Base-by-base conservation (phyloP, 37 sponge, comb jelly and placozoan species). In the Diacarnus erythraeanus region DNA sequence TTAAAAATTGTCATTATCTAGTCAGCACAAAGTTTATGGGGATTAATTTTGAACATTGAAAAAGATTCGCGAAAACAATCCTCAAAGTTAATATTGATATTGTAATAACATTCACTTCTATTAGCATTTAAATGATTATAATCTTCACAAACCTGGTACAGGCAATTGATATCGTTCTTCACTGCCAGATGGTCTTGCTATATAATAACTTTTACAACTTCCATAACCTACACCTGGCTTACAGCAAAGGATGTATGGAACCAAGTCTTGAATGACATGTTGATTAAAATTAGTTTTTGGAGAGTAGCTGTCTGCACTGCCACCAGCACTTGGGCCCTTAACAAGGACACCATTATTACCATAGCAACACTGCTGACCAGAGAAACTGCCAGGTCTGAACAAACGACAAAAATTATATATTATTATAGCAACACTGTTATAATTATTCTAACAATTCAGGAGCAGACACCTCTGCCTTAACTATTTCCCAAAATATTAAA, bases 301-400 rank as follows among this genome's bases (percentile, higher is more conserved):
- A 74, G 35, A 39, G 27, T 44, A 42, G 35, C 56, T 41, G 30
- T 42, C 27, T 43, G 75, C 47, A 43, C 29, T 61, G 18, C 64
- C 30, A 44, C 75, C 56, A 44, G 43, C 75, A 74, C 47, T 44
- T 20, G 30, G 8, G 3, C 30, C 47, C 42, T 42, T 43, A 17
- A 74, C 35, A 74, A 74, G 26, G 20, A 18, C 43, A 10, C 54
- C 75, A 27, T 74, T 57, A 47, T 4, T 15, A 74, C 25, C 22
- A 42, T 74, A 39, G 40, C 56, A 74, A 47, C 56, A 43, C 23
- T 74, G 75, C 4, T 43, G 75, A 74, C 47, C 27, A 31, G 54
- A 44, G 15, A 26, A 4, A 42, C 30, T 29, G 64, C 8, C 30
- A 61, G 38, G 69, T 10, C 36, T 69, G 39, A 31, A 5, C 29